Evolutionary conservation across 2,888 invertebrate species (phyloP).

Genomic region (Anorthoa munda): DNA sequence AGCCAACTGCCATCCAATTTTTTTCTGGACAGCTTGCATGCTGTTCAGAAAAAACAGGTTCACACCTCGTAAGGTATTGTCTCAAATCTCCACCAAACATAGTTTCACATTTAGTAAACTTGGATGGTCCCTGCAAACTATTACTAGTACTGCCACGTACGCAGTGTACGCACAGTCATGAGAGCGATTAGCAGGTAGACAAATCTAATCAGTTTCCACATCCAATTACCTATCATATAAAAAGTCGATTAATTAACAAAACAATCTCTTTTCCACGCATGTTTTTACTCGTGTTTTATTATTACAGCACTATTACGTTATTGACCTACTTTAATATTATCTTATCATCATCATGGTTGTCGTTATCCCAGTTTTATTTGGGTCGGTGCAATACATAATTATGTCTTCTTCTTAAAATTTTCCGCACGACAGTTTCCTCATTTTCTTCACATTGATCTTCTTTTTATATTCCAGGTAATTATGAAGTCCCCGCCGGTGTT

Average conservation of each 20-base stretch:
- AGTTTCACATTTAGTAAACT: not conserved
- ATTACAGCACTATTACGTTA: not conserved
- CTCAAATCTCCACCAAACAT: not conserved
- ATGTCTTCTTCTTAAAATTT: not conserved
- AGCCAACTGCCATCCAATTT: not conserved
- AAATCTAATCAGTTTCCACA: conserved; percentile 10
- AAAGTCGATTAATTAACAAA: not conserved
- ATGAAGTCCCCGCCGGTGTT: conserved; percentile 87
- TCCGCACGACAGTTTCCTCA: no score
- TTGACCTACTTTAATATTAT: not conserved
- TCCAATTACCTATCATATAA: not conserved
- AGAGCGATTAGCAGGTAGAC: not conserved
- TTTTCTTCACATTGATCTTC: not conserved
- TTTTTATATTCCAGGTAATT: conserved; percentile 79
- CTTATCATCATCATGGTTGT: not conserved
- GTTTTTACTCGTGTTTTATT: no score
- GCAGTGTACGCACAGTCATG: not conserved
- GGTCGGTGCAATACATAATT: not conserved
- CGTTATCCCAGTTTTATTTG: not conserved
- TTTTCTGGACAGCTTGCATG: not conserved
- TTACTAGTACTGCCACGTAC: not conserved
- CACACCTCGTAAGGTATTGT: not conserved
- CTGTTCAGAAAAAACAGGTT: no score
- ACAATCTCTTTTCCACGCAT: not conserved
- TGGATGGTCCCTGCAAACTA: not conserved